Evolutionary conservation across 2,888 invertebrate species (phyloP).

Genomic region (Tortrix viridana): DNA sequence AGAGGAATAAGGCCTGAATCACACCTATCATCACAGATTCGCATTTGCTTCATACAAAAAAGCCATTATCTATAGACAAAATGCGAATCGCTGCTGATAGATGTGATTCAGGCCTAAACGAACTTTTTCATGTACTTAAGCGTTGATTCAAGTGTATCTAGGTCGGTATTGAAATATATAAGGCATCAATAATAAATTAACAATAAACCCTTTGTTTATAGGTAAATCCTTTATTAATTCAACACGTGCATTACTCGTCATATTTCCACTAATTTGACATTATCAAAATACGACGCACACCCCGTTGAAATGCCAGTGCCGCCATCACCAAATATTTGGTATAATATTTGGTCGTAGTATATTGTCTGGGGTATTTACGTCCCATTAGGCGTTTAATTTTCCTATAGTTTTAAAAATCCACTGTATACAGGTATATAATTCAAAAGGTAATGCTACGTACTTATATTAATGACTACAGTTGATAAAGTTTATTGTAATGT

Average conservation of each 20-base stretch:
- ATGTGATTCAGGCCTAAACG: too few relatives aligned
- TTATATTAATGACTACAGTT: conserved; percentile 53
- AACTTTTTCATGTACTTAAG: too few relatives aligned
- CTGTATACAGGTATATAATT: conserved; percentile 39
- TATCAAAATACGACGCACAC: conserved; percentile 62
- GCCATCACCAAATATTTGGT: conserved; percentile 75
- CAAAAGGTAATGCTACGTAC: conserved; percentile 51
- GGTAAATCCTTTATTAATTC: conserved; percentile 78
- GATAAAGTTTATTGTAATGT: conserved; percentile 50
- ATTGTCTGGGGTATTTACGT: conserved; percentile 70
- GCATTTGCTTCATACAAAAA: too few relatives aligned
- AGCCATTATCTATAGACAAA: too few relatives aligned
- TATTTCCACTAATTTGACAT: conserved; percentile 75
- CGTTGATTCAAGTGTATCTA: not conserved
- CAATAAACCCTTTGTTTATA: conserved; percentile 62
- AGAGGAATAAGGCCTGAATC: too few relatives aligned
- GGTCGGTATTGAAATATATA: not conserved
- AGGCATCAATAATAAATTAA: conserved; percentile 4
- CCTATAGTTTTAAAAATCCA: conserved; percentile 54
- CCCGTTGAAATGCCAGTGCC: conserved; percentile 64
- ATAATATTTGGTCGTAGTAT: conserved; percentile 77
- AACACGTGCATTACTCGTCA: conserved; percentile 66
- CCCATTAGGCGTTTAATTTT: conserved; percentile 48
- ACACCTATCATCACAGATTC: too few relatives aligned
- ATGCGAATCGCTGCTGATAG: too few relatives aligned